Base-by-base conservation (phyloP, 1,140 invertebrate genomes). In the Fopius arisanus region DNA sequence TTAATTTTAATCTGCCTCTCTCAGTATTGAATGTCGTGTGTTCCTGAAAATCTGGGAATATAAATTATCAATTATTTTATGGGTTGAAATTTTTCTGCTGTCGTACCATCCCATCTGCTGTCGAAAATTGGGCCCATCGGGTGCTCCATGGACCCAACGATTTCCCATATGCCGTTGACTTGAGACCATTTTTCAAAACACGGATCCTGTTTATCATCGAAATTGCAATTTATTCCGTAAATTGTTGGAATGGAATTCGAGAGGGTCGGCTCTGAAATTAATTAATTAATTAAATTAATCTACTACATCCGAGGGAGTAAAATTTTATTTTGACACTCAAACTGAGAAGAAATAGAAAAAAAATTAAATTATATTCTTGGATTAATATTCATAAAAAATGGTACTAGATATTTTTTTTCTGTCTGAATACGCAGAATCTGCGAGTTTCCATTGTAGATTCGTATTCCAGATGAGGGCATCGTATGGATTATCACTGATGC, bases 31-130 rank as follows among this genome's bases (percentile, higher is more conserved):
- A 41, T 19, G 37, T 71, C 4, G 54, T 41, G 10, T 69, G n/a
- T 31, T 78, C 75, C 0, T 10, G 16, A 29, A 78, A 77, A 23
- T 14, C 78, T 78, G 16, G 3, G 72, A 74, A 72, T 43, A 21
- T 6, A 29, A 48, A 28, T 6, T 10, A 63, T 12, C 16, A 59
- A 43, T 29, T 19, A 2, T 1, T 29, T 16, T 5, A 62, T 41
- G 40, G 19, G 2, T 10, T 43, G 41, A 43, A 43, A 43, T 43
- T 16, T 16, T 14, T 43, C 14, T 43, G 41, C 1, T 12, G 14
- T 48, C 70, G 14, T 68, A 81, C 79, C 67, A 78, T 81, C 79
- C 80, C 79, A 81, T 69, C 78, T 75, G 28, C 41, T 70, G 14
- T 70, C 62, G 23, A 67, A 66, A 40, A 70, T 37, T 74, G 72